These are phyloP conservation scores for Isoperla grammatica DNA, from an alignment of 2,888 invertebrate genomes.

Conservation along the genomic window DNA sequence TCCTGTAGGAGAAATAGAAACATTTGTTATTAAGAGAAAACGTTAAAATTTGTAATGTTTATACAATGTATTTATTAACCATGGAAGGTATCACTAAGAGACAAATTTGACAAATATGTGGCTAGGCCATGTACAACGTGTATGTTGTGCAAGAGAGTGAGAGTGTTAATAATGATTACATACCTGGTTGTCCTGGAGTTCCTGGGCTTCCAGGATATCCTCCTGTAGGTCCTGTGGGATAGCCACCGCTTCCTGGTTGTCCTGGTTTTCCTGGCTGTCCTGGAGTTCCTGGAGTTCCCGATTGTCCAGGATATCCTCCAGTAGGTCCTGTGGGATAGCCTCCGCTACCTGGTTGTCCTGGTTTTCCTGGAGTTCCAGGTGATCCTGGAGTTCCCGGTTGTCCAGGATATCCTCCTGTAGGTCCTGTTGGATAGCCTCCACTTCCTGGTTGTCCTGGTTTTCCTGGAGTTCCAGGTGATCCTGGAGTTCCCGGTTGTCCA, in stretches of 20 bases:
- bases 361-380: constrained; percentile 36
- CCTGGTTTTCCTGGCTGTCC: constrained; percentile 18
- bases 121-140: too few relatives aligned
- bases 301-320: constrained; percentile 26
- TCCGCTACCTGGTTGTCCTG: constrained; percentile 35
- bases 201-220: constrained; percentile 20
- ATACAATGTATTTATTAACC: too few relatives aligned
- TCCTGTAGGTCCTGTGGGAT: constrained; percentile 16
- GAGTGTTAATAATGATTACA: too few relatives aligned
- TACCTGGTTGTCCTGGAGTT: background rate
- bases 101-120: too few relatives aligned
- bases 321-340: too few relatives aligned
- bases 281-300: constrained; percentile 24
- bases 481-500: constrained; percentile 29
- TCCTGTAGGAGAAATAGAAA: background rate
- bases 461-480: constrained; percentile 32
- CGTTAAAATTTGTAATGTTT: too few relatives aligned
- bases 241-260: constrained; percentile 19
- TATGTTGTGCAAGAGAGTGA: too few relatives aligned
- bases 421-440: constrained; percentile 19
- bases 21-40: too few relatives aligned
- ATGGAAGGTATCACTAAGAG: too few relatives aligned
- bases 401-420: constrained; percentile 37
- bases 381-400: constrained; percentile 22
- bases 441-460: constrained; percentile 22